These are phyloP conservation scores for Chesias legatella DNA, from an alignment of 2,888 invertebrate species.

Conservation along the genomic window DNA sequence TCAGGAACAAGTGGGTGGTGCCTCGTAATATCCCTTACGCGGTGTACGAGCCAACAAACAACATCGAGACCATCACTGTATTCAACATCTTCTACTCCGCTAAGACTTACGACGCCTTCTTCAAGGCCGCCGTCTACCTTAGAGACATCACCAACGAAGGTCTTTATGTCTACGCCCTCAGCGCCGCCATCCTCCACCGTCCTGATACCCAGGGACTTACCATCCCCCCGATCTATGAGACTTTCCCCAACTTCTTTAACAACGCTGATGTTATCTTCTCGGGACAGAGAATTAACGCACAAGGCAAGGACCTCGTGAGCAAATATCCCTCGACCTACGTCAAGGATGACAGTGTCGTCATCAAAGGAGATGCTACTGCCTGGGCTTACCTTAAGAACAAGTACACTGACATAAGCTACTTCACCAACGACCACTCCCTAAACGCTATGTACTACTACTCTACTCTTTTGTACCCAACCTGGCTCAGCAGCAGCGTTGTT, in stretches of 20 bases:
- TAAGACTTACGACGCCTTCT: conserved; percentile 85
- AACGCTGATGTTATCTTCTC: conserved; percentile 83
- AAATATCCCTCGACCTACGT: conserved; percentile 49
- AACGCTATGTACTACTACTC: conserved; percentile 84
- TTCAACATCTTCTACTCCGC: conserved; percentile 85
- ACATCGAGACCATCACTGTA: conserved; percentile 82
- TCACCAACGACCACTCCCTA: conserved; percentile 85
- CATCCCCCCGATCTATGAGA: conserved; percentile 86
- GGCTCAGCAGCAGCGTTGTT: conserved; percentile 80
- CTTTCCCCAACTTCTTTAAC: conserved; percentile 86
- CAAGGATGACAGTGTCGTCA: conserved; percentile 71
- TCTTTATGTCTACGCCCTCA: conserved; percentile 83
- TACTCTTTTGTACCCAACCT: conserved; percentile 82
- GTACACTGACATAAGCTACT: conserved; percentile 81
- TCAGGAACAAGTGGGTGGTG: conserved; percentile 74
- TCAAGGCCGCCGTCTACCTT: conserved; percentile 84
- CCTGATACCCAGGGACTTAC: conserved; percentile 82
- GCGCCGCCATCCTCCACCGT: conserved; percentile 82
- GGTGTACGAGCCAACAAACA: conserved; percentile 73
- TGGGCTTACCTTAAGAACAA: conserved; percentile 79
- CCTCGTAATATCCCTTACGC: conserved; percentile 82
- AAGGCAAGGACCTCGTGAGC: conserved; percentile 49
- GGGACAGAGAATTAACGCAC: conserved; percentile 80
- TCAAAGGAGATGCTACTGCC: conserved; percentile 82
- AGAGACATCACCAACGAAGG: conserved; percentile 85